Conservation (phyloP, 2,888 invertebrate genomes). For the Salticus scenicus region DNA sequence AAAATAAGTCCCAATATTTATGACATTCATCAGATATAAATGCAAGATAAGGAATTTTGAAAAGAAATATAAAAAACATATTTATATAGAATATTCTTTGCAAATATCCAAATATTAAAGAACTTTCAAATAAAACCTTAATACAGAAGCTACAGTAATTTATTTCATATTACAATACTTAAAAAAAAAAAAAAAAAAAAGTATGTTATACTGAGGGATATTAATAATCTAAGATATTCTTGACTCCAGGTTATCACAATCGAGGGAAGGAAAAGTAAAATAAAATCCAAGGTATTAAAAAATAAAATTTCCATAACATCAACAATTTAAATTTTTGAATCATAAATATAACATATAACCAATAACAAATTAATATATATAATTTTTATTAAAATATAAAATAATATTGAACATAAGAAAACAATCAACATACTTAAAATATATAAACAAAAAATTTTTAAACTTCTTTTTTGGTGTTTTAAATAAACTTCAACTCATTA, state of each 20-base stretch:
- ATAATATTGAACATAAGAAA: not conserved
- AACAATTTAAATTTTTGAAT: conserved; percentile 44
- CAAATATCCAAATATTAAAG: not conserved
- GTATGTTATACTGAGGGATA: not conserved
- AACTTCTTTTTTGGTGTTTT: not conserved
- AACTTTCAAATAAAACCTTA: not conserved
- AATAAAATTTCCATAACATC: conserved; percentile 60
- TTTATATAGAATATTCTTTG: not conserved
- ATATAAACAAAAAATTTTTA: too few species aligned
- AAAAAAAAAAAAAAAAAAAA: too few species aligned
- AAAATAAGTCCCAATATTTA: conserved; percentile 3
- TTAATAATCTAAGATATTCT: conserved; percentile 8
- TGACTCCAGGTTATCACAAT: conserved; percentile 56
- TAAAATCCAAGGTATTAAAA: conserved; percentile 33
- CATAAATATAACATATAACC: conserved; percentile 44
- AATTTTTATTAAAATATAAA: conserved; percentile 18
- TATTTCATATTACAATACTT: not conserved
- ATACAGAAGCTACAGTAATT: not conserved
- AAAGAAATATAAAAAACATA: not conserved
- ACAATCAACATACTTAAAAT: conserved; percentile 28
- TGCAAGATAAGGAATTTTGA: not conserved
- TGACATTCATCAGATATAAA: not conserved
- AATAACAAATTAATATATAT: conserved; percentile 43
- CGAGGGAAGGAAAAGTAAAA: conserved; percentile 33
- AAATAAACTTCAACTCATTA: not conserved